Conservation (phyloP, 2,888 invertebrate genomes). For the Selenia dentaria region DNA sequence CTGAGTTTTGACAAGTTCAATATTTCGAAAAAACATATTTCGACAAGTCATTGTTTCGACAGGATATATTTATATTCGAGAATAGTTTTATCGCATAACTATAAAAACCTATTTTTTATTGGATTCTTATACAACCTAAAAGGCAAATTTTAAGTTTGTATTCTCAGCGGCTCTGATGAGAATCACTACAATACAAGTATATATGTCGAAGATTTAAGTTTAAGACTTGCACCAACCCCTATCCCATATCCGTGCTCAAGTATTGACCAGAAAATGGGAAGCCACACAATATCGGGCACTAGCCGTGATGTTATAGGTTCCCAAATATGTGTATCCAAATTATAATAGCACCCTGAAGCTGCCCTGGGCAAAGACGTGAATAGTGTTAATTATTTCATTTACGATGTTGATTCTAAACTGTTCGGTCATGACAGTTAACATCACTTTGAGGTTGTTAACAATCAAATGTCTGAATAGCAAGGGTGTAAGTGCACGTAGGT, state of each 20-base stretch:
- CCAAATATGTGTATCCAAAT: conserved; percentile 2
- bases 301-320: conserved; percentile 1
- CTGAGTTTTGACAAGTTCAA: too few relatives aligned
- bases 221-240: conserved; percentile 27
- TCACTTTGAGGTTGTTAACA: conserved; percentile 8
- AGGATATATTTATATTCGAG: too few relatives aligned
- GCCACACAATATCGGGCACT: conserved; percentile 40
- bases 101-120: too few relatives aligned
- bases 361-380: neutral
- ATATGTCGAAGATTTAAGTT: too few relatives aligned
- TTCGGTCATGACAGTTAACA: conserved; percentile 9
- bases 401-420: conserved; percentile 11
- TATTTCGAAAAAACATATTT: too few relatives aligned
- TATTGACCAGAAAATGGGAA: conserved; percentile 49
- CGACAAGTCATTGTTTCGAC: too few relatives aligned
- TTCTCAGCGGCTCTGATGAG: too few relatives aligned
- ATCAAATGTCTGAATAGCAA: conserved; percentile 7
- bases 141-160: too few relatives aligned
- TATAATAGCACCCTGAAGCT: conserved; percentile 1
- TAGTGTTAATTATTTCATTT: conserved; percentile 9
- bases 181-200: too few relatives aligned
- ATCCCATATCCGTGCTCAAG: conserved; percentile 44
- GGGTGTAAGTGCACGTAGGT: too few relatives aligned
- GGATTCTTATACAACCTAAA: too few relatives aligned
- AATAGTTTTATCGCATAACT: too few relatives aligned